Conservation (phyloP, 2,113 vertebrate species). For the Geothlypis trichas region DNA sequence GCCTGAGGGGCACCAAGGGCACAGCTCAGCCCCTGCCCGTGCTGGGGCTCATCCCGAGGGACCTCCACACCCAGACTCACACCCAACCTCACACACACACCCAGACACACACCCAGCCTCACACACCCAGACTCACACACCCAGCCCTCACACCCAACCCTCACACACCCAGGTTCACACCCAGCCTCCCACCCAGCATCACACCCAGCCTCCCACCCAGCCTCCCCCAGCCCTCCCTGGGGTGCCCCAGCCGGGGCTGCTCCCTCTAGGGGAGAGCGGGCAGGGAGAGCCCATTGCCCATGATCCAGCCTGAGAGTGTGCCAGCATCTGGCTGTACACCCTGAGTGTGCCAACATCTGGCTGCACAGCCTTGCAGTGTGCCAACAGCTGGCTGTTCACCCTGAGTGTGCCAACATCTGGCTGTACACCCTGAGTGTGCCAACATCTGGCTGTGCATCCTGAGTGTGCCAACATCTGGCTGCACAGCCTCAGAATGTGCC, state of each 20-base stretch:
- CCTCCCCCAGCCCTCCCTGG: too few relatives aligned
- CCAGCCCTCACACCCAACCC: background rate
- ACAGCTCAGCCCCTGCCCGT: background rate
- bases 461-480: too few relatives aligned
- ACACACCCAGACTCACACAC: background rate
- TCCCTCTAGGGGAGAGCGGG: background rate
- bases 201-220: background rate
- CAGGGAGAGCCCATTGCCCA: background rate
- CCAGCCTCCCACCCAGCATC: background rate
- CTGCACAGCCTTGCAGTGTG: too few relatives aligned
- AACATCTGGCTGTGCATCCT: too few relatives aligned
- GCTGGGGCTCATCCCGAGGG: too few relatives aligned
- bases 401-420: too few relatives aligned
- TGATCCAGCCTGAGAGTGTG: accelerated
- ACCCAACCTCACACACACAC: too few relatives aligned
- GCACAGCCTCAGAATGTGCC: too few relatives aligned
- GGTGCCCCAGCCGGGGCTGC: accelerated
- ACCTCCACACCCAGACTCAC: background rate
- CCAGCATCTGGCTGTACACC: too few relatives aligned
- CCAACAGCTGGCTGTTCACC: too few relatives aligned
- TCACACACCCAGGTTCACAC: background rate
- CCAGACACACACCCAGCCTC: background rate
- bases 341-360: too few relatives aligned
- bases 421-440: too few relatives aligned
- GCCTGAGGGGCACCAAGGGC: slow-evolving; percentile 62